phyloP scores from a whole-genome alignment of 2,888 invertebrate species.

The Hirudinaria manillensis region DNA sequence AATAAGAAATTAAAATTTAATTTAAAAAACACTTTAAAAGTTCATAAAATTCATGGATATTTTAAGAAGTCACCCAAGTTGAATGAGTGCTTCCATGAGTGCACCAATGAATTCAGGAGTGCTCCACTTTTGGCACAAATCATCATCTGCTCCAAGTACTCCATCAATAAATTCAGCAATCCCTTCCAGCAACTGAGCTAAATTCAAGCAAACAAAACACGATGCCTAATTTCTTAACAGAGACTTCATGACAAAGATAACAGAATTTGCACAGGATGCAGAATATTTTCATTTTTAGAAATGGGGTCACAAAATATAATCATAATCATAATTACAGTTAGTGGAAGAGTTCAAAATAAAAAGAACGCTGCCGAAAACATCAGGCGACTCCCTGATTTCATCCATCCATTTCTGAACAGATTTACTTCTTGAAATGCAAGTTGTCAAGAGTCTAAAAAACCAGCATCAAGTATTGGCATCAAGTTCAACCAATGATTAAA shows the following conservation, averaged over 20 bases:
- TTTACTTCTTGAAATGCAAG: not conserved
- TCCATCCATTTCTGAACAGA: conserved; percentile 5
- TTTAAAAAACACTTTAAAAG: too few relatives aligned
- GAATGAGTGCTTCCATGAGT: not conserved
- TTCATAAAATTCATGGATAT: too few relatives aligned
- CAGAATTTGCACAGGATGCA: not conserved
- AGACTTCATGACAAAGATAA: not conserved
- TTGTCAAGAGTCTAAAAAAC: not conserved
- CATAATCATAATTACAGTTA: not conserved
- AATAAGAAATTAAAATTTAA: not conserved
- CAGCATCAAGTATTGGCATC: not conserved
- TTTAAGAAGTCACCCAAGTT: not conserved
- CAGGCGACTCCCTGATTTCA: not conserved
- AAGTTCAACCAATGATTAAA: not conserved
- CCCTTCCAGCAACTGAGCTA: not conserved
- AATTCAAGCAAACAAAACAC: not conserved
- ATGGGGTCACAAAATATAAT: not conserved
- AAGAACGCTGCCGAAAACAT: not conserved
- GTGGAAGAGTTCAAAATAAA: conserved; percentile 4
- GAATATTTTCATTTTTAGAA: not conserved
- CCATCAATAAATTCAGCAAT: conserved; percentile 8
- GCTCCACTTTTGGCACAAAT: not conserved
- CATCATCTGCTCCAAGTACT: not conserved
- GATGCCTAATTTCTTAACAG: not conserved
- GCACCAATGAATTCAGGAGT: not conserved